A percentile compares a stretch with the other conserved stretches of the same genome.
These are phyloP conservation scores for Ophion ventricosus DNA, from an alignment of 2,888 invertebrate genomes.

Conservation along the genomic window DNA sequence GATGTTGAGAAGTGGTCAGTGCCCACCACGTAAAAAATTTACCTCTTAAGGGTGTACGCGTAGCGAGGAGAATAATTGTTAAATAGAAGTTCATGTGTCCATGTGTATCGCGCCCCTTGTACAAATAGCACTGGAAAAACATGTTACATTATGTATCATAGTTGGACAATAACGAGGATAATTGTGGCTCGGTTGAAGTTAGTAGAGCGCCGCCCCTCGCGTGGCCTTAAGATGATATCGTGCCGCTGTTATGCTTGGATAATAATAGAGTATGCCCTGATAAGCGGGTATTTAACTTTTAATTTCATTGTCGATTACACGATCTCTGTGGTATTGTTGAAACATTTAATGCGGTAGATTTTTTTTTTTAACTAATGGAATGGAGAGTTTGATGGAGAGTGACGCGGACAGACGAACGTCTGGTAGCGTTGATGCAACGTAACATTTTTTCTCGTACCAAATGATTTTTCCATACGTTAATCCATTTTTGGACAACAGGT, in stretches of 20 bases:
- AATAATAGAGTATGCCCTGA: not conserved
- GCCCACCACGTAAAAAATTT: constrained; percentile 17
- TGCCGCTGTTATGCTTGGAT: not conserved
- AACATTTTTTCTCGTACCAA: too few species aligned
- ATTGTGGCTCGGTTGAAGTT: not conserved
- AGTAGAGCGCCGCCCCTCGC: not conserved
- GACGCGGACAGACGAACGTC: too few species aligned
- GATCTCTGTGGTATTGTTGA: too few species aligned
- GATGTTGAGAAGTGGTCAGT: constrained; percentile 12
- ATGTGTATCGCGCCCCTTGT: constrained; percentile 13
- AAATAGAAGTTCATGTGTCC: constrained; percentile 37
- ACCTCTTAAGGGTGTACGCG: constrained; percentile 1
- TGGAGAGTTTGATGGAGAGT: too few species aligned
- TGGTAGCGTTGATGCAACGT: too few species aligned
- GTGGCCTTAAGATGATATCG: not conserved
- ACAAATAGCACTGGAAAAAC: constrained; percentile 34
- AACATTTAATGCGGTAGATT: too few species aligned
- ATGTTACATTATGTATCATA: constrained; percentile 14
- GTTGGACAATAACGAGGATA: not conserved
- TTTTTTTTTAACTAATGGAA: too few species aligned
- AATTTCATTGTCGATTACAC: not conserved
- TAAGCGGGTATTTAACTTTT: not conserved
- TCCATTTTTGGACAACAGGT: too few species aligned
- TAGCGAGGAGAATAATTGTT: constrained; percentile 18
- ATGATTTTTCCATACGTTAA: too few species aligned